Base-by-base conservation (phyloP, 1,140 invertebrate genomes). In the Drosophila virilis region DNA sequence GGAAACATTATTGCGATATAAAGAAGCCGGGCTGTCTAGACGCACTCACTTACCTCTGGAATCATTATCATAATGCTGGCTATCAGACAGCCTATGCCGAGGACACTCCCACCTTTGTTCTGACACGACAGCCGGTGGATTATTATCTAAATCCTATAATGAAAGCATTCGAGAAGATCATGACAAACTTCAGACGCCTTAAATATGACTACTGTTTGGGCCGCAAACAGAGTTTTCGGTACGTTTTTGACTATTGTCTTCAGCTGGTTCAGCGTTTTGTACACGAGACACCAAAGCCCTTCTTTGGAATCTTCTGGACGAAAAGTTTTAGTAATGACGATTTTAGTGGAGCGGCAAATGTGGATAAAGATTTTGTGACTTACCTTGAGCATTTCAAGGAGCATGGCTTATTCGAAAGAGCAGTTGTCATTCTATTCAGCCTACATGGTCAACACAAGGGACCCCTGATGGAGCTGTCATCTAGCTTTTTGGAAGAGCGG, bases 381-480 rank as follows among this genome's bases (percentile, higher is more conserved):
- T 95, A 95, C 78, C 92, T 97, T 9, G 88, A 93, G 52, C 86
- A 93, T 6, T 84, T 96, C 22, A 92, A 95, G 28, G 73, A 93
- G 1, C 91, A 92, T 1, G 94, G 94, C 0, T 92, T 94, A 8
- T 92, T 96, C 43, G 94, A 96, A 22, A 94, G 94, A 40, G 94
- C 95, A 0, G 92, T 96, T 77, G 90, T 99, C 0, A 93, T 99
- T n/a, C 94, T 98, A 13, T 93, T 98, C 75, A 98, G 97, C 77
- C 98, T 99, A 92, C 98, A 99, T 91, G 98, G 98, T 0, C 95
- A 97, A 80, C 91, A 98, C 17, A 98, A 95, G 93, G 98, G 98
- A 3, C 92, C 93, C 2, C 94, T 97, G 28, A 91, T 96, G 33
- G 84, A 94, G 52, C 58, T 90, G 13, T 4, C 52, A 74, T 94